Base-by-base conservation (phyloP, 2,797 vertebrate species). In the Clarias fuscus region DNA sequence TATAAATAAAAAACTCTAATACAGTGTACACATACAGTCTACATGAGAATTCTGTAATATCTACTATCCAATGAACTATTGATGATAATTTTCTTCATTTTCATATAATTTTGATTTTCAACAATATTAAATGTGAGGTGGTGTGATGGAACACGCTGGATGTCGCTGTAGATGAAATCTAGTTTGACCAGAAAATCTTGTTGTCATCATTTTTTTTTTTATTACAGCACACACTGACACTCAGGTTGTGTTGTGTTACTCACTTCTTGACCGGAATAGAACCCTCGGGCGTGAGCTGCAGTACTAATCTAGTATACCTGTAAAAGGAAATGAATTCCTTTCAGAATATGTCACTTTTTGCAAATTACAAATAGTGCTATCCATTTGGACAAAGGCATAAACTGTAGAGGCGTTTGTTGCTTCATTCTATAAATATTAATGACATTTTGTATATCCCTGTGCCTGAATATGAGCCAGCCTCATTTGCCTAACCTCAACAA, bases 211-310 rank as follows among this genome's bases (percentile, higher is more conserved):
- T 15, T n/a, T 53, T n/a, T 53, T 56, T 20, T 4, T 58, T 27
- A 7, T 20, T 58, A 59, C 20, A 59, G 20, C 27, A 33, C 20
- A 33, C 15, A 33, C 7, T 56, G n/a, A 76, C 27, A 24, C 30
- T 7, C 40, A 58, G 48, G 48, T 30, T 71, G 18, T 6, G 22
- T 15, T 58, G 75, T 40, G 24, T 84, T 90, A 94, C 98, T 97
- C 96, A 99, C 98, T 98, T 99, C 95, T 99, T 99, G 90, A 99
- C 96, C 90, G 97, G 97, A 94, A 99, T 98, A 88, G 96, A 94
- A 4, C 97, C 97, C 91, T 99, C 98, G 37, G 97, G 96, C 92
- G 97, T 99, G 84, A 97, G 96, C 94, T 99, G 98, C 90, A 99
- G 95, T 89, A 96, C 97, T 88, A 99, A 95, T 89, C 97, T 97